A percentile compares a stretch with the other conserved stretches of the same genome.
phyloP scores from a whole-genome alignment of 2,797 vertebrate species.

The Notolepis coatsorum region DNA sequence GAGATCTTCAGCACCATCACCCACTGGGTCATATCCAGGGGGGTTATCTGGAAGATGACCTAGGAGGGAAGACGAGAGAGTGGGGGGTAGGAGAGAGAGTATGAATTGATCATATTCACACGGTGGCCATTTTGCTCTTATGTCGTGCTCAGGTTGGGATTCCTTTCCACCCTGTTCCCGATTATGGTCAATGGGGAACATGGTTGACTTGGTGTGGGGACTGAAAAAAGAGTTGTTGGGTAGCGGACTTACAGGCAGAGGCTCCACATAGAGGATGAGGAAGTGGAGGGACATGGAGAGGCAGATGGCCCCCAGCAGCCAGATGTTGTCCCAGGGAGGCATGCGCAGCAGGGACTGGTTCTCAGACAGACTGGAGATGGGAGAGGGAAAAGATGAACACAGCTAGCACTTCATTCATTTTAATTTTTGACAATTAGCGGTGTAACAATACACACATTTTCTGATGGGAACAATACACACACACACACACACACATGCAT shows the following conservation, averaged over 20 bases:
- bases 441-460: too few species aligned
- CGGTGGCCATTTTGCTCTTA: background rate
- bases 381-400: constrained; percentile 5
- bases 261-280: constrained; percentile 98
- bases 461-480: too few species aligned
- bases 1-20: constrained; percentile 99
- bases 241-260: constrained; percentile 87
- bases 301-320: constrained; percentile 97
- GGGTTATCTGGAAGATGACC: constrained; percentile 99
- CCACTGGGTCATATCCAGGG: constrained; percentile 93
- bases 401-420: constrained; percentile 3
- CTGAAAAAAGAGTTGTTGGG: background rate
- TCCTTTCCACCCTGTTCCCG: background rate
- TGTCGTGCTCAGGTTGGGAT: background rate
- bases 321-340: constrained; percentile 98
- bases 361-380: constrained; percentile 88
- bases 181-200: background rate
- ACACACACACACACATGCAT: too few species aligned
- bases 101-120: background rate
- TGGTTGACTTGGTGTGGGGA: background rate
- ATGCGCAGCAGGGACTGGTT: constrained; percentile 97
- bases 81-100: background rate
- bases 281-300: constrained; percentile 99
- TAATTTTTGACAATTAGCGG: too few species aligned
- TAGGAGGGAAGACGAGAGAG: constrained; percentile 57